Evolutionary conservation across 2,113 vertebrate genomes (phyloP), one percentile per base, ranked within the genome.

Genomic region (Polyodon spathula): DNA sequence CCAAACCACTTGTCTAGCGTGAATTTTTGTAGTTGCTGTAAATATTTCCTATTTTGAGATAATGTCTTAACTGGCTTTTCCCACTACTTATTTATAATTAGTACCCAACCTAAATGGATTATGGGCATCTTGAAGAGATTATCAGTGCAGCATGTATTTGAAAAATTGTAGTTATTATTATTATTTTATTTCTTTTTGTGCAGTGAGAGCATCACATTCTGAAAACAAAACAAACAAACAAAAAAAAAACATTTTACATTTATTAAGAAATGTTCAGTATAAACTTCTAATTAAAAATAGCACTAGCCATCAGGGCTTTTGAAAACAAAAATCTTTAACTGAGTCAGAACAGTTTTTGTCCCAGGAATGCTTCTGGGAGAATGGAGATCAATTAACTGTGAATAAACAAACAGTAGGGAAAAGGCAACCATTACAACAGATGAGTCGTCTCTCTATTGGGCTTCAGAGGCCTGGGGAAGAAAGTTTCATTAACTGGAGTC

Each of bases 401-500:
- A 92, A 87, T 89, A 90, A 89, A 91, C 87, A 91, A 90, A 93
- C 91, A 92, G 90, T 89, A 90, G 90, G 88, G 90, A 84, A 89
- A 88, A 84, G 85, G 86, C 89, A 90, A 84, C 86, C 84, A 89
- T 85, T 89, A 88, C 89, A 93, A 92, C 90, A 89, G 90, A 89
- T 87, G 84, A 87, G 89, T 86, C 85, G 88, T 89, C 79, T 86
- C 90, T 96, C 88, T 90, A 87, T 88, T 88, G 88, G 90, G 88
- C 84, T 90, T 89, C 84, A 83, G 89, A 88, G 90, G 90, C 90
- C 84, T 90, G 84, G 84, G 81, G 89, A 91, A 90, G 75, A 81
- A 90, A 94, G 91, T 97, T 93, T 96, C 92, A 97, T 95, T 95
- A 95, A 94, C 89, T 90, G 85, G 86, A 91, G 90, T 93, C 91